Evolutionary conservation across 2,113 vertebrate species (phyloP).

Genomic region (Conger conger): DNA sequence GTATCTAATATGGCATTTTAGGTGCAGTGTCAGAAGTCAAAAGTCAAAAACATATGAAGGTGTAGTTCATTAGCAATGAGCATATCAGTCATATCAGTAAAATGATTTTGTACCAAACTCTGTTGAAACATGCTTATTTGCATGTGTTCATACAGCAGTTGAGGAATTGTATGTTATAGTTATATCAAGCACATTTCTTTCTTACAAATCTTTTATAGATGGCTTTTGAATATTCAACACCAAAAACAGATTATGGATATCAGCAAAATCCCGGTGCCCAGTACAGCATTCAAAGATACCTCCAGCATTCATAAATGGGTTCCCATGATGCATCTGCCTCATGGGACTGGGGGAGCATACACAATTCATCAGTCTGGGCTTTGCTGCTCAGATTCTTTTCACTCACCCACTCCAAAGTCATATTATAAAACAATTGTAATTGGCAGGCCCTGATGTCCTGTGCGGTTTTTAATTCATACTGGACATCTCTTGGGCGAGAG

Average conservation of each 20-base stretch:
- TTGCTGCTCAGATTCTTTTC: constrained; percentile 49
- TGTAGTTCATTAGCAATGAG: neutral
- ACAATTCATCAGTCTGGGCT: neutral
- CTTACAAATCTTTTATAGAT: neutral
- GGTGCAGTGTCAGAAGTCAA: neutral
- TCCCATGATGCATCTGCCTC: neutral
- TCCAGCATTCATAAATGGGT: neutral
- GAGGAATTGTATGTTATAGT: neutral
- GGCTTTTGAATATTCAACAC: neutral
- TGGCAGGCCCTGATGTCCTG: constrained; percentile 50
- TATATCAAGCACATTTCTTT: neutral
- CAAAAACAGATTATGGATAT: neutral
- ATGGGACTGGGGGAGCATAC: neutral
- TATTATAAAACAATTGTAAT: constrained; percentile 52
- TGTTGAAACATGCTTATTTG: no score
- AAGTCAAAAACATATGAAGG: neutral
- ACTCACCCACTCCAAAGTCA: constrained; percentile 44
- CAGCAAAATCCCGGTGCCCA: neutral
- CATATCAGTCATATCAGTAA: no score
- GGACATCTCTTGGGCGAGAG: constrained; percentile 10
- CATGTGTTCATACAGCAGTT: neutral
- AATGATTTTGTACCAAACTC: no score
- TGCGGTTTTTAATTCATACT: constrained; percentile 25
- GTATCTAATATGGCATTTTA: constrained; percentile 13
- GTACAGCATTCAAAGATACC: no score